These are phyloP conservation scores for Mungos mungo DNA, from an alignment of 2,113 vertebrate genomes.

Conservation along the genomic window DNA sequence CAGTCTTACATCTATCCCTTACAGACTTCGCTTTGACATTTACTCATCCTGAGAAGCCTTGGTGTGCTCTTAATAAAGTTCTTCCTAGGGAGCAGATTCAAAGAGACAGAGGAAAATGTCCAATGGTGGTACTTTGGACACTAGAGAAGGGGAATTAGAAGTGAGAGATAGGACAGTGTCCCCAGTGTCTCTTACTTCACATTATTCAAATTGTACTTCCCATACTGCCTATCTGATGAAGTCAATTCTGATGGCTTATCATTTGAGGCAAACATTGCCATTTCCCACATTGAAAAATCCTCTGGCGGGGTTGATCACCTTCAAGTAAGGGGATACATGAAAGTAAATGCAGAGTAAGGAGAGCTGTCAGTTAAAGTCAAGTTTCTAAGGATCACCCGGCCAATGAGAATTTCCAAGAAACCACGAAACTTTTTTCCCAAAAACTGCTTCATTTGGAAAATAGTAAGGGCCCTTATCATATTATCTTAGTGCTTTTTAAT, in stretches of 20 bases:
- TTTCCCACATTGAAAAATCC: neutral
- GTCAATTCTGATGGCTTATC: neutral
- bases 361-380: neutral
- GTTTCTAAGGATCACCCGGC: neutral
- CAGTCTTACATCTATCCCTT: neutral
- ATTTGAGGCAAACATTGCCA: neutral
- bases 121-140: neutral
- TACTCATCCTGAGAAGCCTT: neutral
- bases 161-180: neutral
- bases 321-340: neutral
- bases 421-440: neutral
- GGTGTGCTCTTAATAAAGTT: neutral
- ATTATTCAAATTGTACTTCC: neutral
- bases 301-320: neutral
- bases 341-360: neutral
- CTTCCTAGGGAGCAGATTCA: neutral
- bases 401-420: neutral
- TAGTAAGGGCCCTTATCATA: neutral
- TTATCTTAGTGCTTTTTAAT: neutral
- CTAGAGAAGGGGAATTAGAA: neutral
- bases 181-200: neutral
- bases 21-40: neutral
- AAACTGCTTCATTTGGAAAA: neutral
- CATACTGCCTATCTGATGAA: neutral
- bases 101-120: neutral